Evolutionary conservation across 2,888 invertebrate species (phyloP), one percentile per base, ranked within the genome.

Genomic region (Leistus spinibarbis): DNA sequence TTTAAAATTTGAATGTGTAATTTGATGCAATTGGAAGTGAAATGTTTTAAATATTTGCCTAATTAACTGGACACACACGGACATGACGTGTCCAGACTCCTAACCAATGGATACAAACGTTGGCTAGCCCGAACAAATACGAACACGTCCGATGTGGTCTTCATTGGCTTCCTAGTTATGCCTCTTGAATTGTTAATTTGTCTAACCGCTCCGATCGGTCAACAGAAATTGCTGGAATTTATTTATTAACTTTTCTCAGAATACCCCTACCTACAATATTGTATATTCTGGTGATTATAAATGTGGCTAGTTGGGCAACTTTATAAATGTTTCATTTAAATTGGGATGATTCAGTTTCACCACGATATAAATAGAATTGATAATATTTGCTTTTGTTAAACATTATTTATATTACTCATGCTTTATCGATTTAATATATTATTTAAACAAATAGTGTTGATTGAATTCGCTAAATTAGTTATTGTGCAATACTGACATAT

Each of bases 41-140:
- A 68, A 73, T 73, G 67, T 73, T 73, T 73, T 73, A 73, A 73
- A 73, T 73, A 73, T 73, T 73, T 73, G 73, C 73, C 54, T 73
- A 73, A 73, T 73, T 73, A 73, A 73, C 73, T 67, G 67, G 73
- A 23, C 73, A 73, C 67, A 73, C 13, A 40, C 67, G 67, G n/a
- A 73, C 67, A 67, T 73, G 73, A 73, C 71, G 64, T 40, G 40
- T 13, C 40, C 10, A 2, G 40, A 40, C 7, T 40, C 7, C 40
- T 40, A 40, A 40, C 40, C 40, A 5, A 13, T 40, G 40, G 40
- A 40, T 40, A 40, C 13, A 13, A 13, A 40, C 40, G 5, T 13
- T 40, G 40, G 10, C 40, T 13, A 40, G 13, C 40, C 40, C 40
- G 40, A 40, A 40, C 40, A 10, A 40, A 40, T 40, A 40, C 40